Percentiles rank a stretch among this genome's conserved stretches.
Conservation (phyloP, 2,113 vertebrate species). For the Tretioscincus oriximinensis region DNA sequence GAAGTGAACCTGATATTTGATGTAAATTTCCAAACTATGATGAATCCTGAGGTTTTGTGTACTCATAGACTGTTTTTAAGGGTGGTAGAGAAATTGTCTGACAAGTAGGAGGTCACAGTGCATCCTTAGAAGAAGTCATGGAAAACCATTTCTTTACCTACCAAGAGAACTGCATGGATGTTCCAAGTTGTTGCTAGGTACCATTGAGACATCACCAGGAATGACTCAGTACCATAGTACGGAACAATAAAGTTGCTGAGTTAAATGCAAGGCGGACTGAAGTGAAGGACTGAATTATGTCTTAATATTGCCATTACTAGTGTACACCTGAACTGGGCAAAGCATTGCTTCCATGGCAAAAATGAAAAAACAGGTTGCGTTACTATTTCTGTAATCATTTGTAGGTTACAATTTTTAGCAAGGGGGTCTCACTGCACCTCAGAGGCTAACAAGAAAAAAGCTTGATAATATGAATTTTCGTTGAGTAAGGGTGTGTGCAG, state of each 20-base stretch:
- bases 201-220: too few species aligned
- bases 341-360: not conserved
- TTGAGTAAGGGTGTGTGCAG: too few species aligned
- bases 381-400: not conserved
- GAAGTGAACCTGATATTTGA: not conserved
- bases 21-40: too few species aligned
- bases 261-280: not conserved
- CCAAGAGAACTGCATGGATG: too few species aligned
- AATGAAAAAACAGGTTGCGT: not conserved
- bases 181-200: too few species aligned
- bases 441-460: not conserved
- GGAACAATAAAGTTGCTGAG: not conserved
- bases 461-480: too few species aligned
- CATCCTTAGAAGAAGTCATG: too few species aligned
- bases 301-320: not conserved
- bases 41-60: not conserved
- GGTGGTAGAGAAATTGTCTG: too few species aligned
- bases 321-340: not conserved
- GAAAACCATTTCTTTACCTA: too few species aligned
- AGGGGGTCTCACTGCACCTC: not conserved
- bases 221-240: too few species aligned
- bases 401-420: not conserved
- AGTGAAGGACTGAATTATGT: not conserved
- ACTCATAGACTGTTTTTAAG: too few species aligned
- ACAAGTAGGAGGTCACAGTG: too few species aligned